Base-by-base conservation (phyloP, 1,140 invertebrate genomes). In the Lepidurus arcticus region DNA sequence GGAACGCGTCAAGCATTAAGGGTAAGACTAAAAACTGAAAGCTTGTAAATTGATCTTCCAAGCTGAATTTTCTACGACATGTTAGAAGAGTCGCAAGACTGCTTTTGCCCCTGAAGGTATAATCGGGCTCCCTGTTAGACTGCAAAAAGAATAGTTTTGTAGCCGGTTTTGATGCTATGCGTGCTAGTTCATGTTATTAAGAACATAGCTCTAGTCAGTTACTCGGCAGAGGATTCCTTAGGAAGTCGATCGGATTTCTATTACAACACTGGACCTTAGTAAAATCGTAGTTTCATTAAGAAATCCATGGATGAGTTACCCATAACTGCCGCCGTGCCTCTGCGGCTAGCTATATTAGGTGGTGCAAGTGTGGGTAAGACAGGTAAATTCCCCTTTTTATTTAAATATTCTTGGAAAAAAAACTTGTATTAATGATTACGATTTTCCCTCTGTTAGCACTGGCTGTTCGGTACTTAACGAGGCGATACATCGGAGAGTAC, bases 401-500 rank as follows among this genome's bases (percentile, higher is more conserved):
- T 47, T 16, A 10, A 6, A 47, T 5, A 47, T 47, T 47, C 3
- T 47, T 47, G 45, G 74, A 34, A n/a, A 47, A 47, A 34, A n/a
- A 78, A 42, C 74, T 74, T 44, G 77, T 24, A 80, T 44, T 78
- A 77, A 43, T 11, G 73, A 42, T 78, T 75, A 42, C 11, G 43
- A 77, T 80, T 77, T 78, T 81, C 75, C 79, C 80, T 82, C 78
- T 34, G 34, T 34, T 90, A 95, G 94, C 94, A 47, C 82, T 97
- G 82, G 93, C 93, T 44, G 94, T 97, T 73, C 89, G 94, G 81
- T 96, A 95, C 84, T 85, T 96, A 73, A 96, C 94, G 0, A 92
- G 91, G 82, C 86, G 94, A 80, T 97, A 95, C 85, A 96, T 97
- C 79, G 94, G 94, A 73, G 94, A 97, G 86, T 97, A 97, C 85